phyloP scores from a whole-genome alignment of 2,797 vertebrate genomes.

The Borostomias antarcticus region DNA sequence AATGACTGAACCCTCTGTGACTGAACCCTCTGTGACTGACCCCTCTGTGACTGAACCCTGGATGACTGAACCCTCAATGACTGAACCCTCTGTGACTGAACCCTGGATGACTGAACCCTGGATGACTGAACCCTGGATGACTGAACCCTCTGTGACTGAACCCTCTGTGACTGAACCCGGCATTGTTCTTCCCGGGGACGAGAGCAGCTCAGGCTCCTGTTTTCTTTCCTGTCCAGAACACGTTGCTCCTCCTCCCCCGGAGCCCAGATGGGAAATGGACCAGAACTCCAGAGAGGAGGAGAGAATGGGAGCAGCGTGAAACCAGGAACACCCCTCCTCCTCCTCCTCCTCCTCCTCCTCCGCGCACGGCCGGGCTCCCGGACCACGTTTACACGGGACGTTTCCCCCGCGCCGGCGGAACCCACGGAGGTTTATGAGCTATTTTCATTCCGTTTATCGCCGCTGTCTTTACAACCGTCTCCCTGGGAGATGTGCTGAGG shows the following conservation, averaged over 20 bases:
- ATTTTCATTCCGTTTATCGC: conserved; percentile 68
- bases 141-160: conserved; percentile 10
- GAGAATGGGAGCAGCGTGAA: conserved; percentile 29
- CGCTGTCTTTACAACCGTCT: conserved; percentile 60
- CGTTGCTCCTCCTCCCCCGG: conserved; percentile 39
- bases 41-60: too few relatives aligned
- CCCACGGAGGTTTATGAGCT: conserved; percentile 62
- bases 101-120: too few relatives aligned
- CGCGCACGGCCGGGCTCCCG: too few relatives aligned
- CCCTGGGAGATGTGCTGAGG: conserved; percentile 64
- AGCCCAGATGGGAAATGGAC: background rate
- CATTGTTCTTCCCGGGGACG: conserved; percentile 44
- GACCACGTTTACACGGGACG: conserved; percentile 61
- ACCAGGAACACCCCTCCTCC: conserved; percentile 39
- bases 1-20: too few relatives aligned
- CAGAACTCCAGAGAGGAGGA: background rate
- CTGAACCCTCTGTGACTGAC: too few relatives aligned
- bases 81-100: too few relatives aligned
- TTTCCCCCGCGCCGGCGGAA: conserved; percentile 45
- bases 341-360: too few relatives aligned
- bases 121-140: too few relatives aligned
- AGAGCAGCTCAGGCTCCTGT: conserved; percentile 29
- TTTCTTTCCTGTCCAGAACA: conserved; percentile 50
- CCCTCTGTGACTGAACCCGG: conserved; percentile 3
- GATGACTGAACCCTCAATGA: too few relatives aligned